A percentile compares a stretch with the other conserved stretches of the same genome.
Evolutionary conservation across 2,888 invertebrate genomes (phyloP).

Genomic region (Andricus curvator): DNA sequence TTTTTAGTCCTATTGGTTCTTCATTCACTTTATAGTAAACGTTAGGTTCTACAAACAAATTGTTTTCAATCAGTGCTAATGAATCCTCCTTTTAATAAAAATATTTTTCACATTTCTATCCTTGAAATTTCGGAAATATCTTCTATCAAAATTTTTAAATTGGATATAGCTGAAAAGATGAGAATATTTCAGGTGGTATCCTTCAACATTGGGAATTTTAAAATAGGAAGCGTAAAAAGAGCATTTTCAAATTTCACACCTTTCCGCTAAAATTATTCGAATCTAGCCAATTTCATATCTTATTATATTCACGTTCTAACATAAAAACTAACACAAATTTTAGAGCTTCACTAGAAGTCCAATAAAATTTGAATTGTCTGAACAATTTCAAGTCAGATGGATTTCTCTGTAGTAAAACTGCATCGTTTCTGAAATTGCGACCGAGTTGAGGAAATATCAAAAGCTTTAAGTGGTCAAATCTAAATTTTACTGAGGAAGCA

Average conservation of each 20-base stretch:
- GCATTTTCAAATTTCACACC: background rate
- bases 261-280: background rate
- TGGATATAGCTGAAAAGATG: no score
- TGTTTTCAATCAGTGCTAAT: no score
- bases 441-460: conserved; percentile 26
- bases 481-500: conserved; percentile 40
- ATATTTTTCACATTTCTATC: no score
- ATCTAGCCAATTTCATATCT: background rate
- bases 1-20: no score
- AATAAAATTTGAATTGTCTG: conserved; percentile 29
- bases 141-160: no score
- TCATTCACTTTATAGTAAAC: no score
- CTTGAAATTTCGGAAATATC: no score
- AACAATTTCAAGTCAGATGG: conserved; percentile 31
- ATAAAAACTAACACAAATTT: conserved; percentile 23
- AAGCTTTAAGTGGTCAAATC: conserved; percentile 24
- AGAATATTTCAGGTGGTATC: no score
- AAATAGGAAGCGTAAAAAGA: no score
- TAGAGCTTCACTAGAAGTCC: background rate
- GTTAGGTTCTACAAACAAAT: no score
- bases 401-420: conserved; percentile 30
- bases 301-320: background rate
- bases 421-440: conserved; percentile 18
- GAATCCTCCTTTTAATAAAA: no score
- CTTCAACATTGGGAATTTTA: no score